Evolutionary conservation across 2,797 vertebrate genomes (phyloP).

Genomic region (Varecia variegata): DNA sequence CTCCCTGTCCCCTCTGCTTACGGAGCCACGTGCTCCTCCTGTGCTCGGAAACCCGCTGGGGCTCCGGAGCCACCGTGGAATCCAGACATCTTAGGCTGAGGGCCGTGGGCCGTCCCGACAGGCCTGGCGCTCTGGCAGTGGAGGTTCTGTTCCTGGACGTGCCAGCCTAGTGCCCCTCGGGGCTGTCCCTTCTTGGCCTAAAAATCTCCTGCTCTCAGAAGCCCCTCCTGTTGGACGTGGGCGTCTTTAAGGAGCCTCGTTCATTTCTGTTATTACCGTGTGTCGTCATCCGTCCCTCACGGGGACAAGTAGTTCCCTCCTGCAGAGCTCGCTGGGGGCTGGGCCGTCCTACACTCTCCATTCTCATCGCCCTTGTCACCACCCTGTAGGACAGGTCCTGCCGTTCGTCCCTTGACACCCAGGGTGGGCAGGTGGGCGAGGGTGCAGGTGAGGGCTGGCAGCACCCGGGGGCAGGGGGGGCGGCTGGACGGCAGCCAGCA

Average conservation of each 20-base stretch:
- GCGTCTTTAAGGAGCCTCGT: neutral
- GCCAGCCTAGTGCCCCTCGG: neutral
- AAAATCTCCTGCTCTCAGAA: neutral
- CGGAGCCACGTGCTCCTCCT: neutral
- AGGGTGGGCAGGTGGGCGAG: neutral
- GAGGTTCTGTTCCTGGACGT: neutral
- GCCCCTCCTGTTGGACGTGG: neutral
- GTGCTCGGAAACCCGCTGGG: neutral
- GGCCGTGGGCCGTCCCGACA: neutral
- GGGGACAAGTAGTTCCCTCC: neutral
- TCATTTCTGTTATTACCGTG: neutral
- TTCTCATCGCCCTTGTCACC: neutral
- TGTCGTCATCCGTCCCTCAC: accelerated
- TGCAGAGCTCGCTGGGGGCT: neutral
- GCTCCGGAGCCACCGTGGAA: neutral
- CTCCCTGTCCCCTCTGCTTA: neutral
- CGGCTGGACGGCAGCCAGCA: no score
- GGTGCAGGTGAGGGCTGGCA: neutral
- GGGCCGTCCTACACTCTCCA: neutral
- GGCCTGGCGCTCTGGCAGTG: accelerated
- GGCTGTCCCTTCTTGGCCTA: neutral
- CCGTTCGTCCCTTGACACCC: neutral
- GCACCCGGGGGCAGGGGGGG: no score
- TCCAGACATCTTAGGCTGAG: neutral
- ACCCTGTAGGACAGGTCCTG: neutral